These are phyloP conservation scores for Scytalopus superciliaris DNA, from an alignment of 2,113 vertebrate genomes.

Conservation along the genomic window DNA sequence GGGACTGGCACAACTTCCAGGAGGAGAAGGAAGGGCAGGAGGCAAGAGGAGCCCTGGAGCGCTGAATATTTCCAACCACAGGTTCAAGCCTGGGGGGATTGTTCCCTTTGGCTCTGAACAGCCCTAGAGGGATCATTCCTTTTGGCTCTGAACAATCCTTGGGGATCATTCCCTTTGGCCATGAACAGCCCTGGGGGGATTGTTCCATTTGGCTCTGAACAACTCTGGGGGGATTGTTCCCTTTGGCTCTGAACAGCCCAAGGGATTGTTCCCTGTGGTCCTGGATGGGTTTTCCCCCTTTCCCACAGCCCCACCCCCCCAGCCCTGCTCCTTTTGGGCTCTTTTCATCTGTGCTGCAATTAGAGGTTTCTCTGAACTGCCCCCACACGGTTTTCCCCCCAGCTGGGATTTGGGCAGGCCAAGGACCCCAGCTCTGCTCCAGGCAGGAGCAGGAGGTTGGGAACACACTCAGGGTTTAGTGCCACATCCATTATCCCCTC, in stretches of 20 bases:
- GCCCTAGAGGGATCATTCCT: not conserved
- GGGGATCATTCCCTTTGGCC: not conserved
- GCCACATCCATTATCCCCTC: not conserved
- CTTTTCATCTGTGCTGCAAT: not conserved
- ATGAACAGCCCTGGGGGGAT: not conserved
- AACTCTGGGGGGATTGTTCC: not conserved
- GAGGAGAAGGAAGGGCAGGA: conserved; percentile 6
- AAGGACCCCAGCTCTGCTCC: not conserved
- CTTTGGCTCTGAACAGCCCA: not conserved
- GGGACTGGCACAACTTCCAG: not conserved
- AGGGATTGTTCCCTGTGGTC: not conserved
- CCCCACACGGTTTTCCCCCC: not conserved
- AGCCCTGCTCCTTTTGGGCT: not conserved
- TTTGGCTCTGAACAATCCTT: not conserved
- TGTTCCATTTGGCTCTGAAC: not conserved
- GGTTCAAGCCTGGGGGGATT: not conserved
- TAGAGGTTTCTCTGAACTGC: conserved; percentile 29
- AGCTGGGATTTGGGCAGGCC: not conserved
- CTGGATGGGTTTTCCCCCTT: not conserved
- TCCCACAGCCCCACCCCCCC: accelerated
- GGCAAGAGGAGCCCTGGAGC: not conserved
- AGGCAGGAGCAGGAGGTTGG: not conserved
- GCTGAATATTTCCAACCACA: not conserved
- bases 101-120: not conserved
- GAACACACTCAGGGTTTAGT: not conserved